These are phyloP conservation scores for Clarias batrachus DNA, from an alignment of 2,113 vertebrate genomes.

Conservation along the genomic window DNA sequence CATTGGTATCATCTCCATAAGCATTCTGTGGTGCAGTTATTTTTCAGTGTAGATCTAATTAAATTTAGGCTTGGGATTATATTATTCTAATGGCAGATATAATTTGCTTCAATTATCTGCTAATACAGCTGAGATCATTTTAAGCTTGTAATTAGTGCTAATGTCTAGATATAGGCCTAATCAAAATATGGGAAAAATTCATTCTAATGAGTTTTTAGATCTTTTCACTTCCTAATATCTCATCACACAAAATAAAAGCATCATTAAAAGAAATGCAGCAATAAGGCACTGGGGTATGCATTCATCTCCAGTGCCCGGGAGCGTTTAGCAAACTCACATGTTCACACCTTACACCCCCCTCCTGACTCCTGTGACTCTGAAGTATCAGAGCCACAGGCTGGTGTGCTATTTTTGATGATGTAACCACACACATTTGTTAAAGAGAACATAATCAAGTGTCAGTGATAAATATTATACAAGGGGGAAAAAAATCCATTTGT, in stretches of 20 bases:
- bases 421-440: conserved; percentile 16
- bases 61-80: not conserved
- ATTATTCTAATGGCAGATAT: not conserved
- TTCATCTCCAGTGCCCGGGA: not conserved
- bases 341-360: conserved; percentile 3
- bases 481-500: not conserved
- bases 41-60: not conserved
- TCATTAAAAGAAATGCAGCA: not conserved
- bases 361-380: conserved; percentile 20
- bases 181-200: not conserved
- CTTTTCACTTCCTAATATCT: not conserved
- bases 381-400: conserved; percentile 10
- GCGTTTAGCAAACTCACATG: conserved; percentile 4
- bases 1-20: too few relatives aligned
- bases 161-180: not conserved
- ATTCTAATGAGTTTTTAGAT: not conserved
- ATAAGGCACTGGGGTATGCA: not conserved
- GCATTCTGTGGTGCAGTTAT: too few relatives aligned
- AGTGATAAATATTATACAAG: not conserved
- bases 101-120: not conserved
- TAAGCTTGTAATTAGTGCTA: not conserved
- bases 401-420: conserved; percentile 14
- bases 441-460: not conserved
- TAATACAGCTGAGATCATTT: not conserved
- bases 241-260: not conserved